Conservation (phyloP, 2,797 vertebrate species). For the Lophura swinhoii region DNA sequence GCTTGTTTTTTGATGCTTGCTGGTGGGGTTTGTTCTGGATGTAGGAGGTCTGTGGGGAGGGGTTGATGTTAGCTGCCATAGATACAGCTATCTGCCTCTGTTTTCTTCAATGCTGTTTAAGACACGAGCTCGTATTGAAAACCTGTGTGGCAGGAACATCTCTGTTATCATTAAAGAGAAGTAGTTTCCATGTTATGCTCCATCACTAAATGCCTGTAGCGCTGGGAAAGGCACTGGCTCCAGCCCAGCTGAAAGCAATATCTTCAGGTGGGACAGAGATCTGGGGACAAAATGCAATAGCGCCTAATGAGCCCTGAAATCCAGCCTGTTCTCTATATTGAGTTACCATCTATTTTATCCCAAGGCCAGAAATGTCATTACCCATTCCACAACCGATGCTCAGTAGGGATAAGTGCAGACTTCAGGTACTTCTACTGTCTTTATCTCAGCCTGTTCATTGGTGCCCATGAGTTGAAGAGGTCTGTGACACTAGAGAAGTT, state of each 20-base stretch:
- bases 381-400: accelerated
- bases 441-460: background rate
- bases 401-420: background rate
- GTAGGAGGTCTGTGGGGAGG: background rate
- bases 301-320: background rate
- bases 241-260: background rate
- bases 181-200: background rate
- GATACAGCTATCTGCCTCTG: accelerated
- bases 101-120: accelerated
- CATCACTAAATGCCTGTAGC: background rate
- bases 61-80: background rate
- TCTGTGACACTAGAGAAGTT: background rate
- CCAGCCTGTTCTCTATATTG: background rate
- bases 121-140: background rate
- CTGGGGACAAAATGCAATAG: background rate
- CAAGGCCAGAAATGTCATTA: background rate
- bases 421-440: background rate
- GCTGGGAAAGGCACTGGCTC: background rate
- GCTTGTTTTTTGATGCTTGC: background rate
- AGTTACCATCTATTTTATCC: background rate
- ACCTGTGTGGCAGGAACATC: background rate
- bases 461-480: background rate
- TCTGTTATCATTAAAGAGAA: background rate
- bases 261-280: background rate
- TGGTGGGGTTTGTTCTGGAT: background rate